Conservation (phyloP, 2,113 vertebrate species). For the Gulo gulo region DNA sequence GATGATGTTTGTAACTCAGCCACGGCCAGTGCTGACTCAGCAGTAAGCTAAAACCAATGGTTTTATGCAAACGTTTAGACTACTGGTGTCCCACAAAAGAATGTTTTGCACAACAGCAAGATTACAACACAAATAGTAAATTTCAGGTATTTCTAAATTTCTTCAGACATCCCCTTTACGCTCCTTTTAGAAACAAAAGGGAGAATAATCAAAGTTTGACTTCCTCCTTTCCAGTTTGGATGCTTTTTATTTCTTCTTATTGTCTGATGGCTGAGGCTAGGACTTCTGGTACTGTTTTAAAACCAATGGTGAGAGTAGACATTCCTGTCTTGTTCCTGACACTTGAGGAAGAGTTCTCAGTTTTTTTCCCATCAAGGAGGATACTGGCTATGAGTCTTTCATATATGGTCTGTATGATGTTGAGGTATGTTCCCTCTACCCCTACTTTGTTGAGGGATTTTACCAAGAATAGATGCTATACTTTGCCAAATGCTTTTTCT, state of each 20-base stretch:
- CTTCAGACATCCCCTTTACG: not conserved
- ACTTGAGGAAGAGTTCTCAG: not conserved
- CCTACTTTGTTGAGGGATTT: not conserved
- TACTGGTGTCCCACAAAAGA: not conserved
- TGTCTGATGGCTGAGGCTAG: not conserved
- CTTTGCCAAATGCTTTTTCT: not conserved
- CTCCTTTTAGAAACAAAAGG: not conserved
- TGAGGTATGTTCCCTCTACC: not conserved
- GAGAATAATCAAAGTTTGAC: not conserved
- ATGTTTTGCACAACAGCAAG: not conserved
- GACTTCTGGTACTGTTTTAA: not conserved
- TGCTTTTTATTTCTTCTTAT: not conserved
- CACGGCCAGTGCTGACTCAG: not conserved
- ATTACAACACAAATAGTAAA: not conserved
- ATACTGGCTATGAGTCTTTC: not conserved
- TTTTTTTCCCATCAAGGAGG: not conserved
- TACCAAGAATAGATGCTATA: not conserved
- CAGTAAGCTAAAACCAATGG: not conserved
- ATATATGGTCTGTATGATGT: not conserved
- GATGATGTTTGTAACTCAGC: not conserved
- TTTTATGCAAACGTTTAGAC: not conserved
- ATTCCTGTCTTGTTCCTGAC: not conserved
- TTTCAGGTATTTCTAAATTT: not conserved
- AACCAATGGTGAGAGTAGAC: not conserved
- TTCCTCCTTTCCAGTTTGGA: not conserved